Percentiles rank a stretch among this genome's conserved stretches.
phyloP scores from a whole-genome alignment of 2,888 invertebrate genomes.

The Nephrotoma flavescens region DNA sequence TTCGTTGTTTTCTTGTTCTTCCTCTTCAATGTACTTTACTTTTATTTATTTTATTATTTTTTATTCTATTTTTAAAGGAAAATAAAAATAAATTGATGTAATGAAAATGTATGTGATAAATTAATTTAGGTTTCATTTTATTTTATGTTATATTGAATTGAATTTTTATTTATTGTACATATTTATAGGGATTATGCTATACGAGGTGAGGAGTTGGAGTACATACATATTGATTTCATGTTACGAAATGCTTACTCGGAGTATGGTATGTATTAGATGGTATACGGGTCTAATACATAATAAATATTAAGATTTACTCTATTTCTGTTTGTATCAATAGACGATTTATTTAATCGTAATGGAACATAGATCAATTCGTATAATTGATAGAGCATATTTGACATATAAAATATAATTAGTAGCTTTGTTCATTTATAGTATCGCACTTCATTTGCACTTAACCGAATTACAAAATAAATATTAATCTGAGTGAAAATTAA shows the following conservation, averaged over 20 bases:
- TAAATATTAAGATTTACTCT: neutral
- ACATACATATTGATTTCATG: neutral
- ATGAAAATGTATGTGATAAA: neutral
- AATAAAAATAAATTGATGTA: neutral
- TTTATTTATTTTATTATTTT: neutral
- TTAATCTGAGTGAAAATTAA: no score
- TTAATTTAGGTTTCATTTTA: neutral
- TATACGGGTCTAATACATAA: neutral
- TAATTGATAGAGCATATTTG: neutral
- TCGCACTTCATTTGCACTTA: neutral
- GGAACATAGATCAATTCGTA: neutral
- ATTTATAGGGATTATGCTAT: neutral
- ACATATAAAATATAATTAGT: neutral
- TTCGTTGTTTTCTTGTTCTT: neutral
- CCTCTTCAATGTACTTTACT: neutral
- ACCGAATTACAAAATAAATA: neutral
- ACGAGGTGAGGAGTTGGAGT: neutral
- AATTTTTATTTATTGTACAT: neutral
- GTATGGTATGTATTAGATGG: neutral
- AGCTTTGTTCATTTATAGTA: neutral
- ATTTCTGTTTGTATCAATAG: neutral
- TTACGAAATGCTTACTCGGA: neutral
- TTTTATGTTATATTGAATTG: neutral
- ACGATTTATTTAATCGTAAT: neutral
- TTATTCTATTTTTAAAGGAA: neutral